Evolutionary conservation across 2,113 vertebrate genomes (phyloP).

Genomic region (Marcusenius ussheri): DNA sequence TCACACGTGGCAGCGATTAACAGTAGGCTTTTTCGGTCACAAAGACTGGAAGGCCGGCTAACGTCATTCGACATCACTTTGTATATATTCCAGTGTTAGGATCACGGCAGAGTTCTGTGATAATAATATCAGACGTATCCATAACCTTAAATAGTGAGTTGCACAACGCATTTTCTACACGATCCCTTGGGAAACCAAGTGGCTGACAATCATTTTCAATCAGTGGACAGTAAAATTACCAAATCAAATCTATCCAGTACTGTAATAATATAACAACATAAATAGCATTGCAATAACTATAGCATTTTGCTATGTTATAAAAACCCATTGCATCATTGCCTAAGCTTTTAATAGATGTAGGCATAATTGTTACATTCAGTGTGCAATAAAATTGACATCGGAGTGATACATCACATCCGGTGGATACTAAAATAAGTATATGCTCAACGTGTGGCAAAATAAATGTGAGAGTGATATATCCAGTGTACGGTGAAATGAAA

Average conservation of each 20-base stretch:
- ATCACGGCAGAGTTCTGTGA: background rate
- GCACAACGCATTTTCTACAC: background rate
- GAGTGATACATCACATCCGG: background rate
- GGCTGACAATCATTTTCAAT: background rate
- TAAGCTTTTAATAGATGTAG: background rate
- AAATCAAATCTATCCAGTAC: background rate
- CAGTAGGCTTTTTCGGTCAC: conserved; percentile 25
- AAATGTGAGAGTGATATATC: background rate
- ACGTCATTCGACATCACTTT: background rate
- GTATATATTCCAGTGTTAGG: background rate
- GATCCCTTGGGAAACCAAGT: background rate
- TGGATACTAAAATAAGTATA: background rate
- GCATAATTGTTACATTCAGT: background rate
- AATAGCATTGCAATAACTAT: background rate
- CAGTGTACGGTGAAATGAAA: background rate
- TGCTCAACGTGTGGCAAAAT: background rate
- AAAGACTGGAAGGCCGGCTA: conserved; percentile 18
- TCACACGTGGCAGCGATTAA: conserved; percentile 26
- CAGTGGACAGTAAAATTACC: background rate
- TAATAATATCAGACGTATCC: background rate
- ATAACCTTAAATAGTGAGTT: background rate
- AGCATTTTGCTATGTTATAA: background rate
- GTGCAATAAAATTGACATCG: background rate
- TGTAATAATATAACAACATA: background rate
- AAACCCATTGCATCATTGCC: background rate